Evolutionary conservation across 2,888 invertebrate species (phyloP).

Genomic region (Steinernema carpocapsae): DNA sequence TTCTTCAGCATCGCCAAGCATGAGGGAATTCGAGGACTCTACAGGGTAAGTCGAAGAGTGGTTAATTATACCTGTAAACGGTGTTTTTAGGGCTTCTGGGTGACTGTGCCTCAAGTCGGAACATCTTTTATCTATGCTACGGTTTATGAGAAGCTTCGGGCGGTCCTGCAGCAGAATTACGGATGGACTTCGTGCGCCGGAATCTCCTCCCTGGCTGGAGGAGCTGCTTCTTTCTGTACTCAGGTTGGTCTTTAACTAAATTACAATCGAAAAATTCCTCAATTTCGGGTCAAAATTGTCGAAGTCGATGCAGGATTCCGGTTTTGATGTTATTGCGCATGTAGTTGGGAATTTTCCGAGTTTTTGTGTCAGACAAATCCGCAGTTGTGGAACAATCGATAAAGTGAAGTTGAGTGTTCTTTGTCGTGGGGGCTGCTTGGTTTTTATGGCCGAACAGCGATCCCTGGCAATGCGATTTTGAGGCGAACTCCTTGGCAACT

Average conservation of each 20-base stretch:
- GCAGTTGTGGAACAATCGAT: too few species aligned
- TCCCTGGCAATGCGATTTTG: too few species aligned
- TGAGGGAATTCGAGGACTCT: constrained; percentile 55
- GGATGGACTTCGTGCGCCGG: constrained; percentile 47
- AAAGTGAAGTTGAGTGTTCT: too few species aligned
- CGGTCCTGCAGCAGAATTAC: constrained; percentile 44
- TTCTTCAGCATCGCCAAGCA: constrained; percentile 50
- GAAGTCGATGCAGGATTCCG: too few species aligned
- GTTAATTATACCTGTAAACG: neutral
- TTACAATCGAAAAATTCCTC: too few species aligned
- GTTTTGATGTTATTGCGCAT: too few species aligned
- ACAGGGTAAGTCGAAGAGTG: constrained; percentile 41
- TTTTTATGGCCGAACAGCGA: too few species aligned
- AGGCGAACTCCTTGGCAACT: too few species aligned
- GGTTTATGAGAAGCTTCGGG: constrained; percentile 55
- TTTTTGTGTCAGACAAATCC: too few species aligned
- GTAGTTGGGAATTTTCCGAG: too few species aligned
- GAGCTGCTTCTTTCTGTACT: constrained; percentile 50
- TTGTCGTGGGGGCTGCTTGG: too few species aligned
- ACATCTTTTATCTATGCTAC: constrained; percentile 57
- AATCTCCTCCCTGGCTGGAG: constrained; percentile 52
- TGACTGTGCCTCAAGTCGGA: constrained; percentile 57
- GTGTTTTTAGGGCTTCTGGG: constrained; percentile 55
- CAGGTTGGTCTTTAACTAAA: constrained; percentile 39
- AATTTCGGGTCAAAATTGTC: too few species aligned